phyloP scores from a whole-genome alignment of 2,888 invertebrate genomes.

The Eupithecia abbreviata region DNA sequence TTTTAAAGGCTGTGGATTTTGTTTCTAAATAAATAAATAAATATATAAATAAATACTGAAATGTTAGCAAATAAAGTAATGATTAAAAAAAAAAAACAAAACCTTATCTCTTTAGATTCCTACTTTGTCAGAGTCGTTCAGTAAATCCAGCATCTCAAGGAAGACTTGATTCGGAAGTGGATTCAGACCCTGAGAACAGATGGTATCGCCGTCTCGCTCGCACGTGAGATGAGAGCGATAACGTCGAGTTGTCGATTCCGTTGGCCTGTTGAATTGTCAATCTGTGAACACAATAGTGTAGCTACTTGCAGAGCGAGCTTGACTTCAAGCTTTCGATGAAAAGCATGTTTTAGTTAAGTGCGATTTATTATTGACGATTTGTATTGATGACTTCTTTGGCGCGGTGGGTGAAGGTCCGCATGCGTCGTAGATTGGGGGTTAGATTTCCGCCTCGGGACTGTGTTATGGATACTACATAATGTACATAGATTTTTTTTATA shows the following conservation, averaged over 20 bases:
- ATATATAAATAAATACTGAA: no score
- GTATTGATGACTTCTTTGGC: no score
- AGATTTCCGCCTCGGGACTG: no score
- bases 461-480: no score
- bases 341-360: neutral
- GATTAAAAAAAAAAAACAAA: no score
- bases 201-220: slow-evolving; percentile 70
- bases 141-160: slow-evolving; percentile 14
- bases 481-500: no score
- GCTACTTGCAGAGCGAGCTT: neutral
- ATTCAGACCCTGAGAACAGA: slow-evolving; percentile 74
- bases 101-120: neutral
- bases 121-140: slow-evolving; percentile 5
- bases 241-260: slow-evolving; percentile 27
- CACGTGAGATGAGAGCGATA: slow-evolving; percentile 64
- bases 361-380: no score
- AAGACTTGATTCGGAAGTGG: slow-evolving; percentile 65
- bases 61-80: no score
- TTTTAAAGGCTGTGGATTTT: no score
- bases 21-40: no score
- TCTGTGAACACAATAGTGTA: slow-evolving; percentile 14
- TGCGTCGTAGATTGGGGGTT: no score
- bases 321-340: neutral
- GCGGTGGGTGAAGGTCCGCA: no score
- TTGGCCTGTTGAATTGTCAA: slow-evolving; percentile 25